These are phyloP conservation scores for Geophilus truncorum DNA, from an alignment of 2,888 invertebrate genomes.

Conservation along the genomic window DNA sequence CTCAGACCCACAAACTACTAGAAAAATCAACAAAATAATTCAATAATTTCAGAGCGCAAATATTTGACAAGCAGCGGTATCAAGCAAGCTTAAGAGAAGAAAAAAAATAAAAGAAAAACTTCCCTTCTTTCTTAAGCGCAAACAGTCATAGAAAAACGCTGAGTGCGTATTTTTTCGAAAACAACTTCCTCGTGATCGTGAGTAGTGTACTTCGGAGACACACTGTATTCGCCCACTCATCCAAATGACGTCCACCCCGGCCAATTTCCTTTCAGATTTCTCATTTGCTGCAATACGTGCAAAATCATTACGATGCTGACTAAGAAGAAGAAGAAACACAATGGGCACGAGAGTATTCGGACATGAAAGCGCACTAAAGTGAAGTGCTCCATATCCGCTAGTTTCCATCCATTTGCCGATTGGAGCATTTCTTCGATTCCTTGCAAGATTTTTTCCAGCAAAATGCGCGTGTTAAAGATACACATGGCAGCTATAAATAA, in stretches of 20 bases:
- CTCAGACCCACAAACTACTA: background rate
- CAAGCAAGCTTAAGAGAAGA: background rate
- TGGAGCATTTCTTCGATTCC: background rate
- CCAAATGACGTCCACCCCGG: conserved; percentile 2
- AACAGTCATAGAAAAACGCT: background rate
- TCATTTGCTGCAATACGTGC: background rate
- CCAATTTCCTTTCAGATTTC: background rate
- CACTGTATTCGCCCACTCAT: background rate
- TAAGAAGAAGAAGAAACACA: background rate
- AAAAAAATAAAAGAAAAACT: background rate
- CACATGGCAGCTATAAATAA: conserved; percentile 1
- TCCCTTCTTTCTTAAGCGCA: background rate
- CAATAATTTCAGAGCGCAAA: background rate
- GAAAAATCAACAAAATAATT: background rate
- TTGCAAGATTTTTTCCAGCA: background rate
- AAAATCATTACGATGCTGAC: background rate
- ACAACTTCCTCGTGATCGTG: background rate
- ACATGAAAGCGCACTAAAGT: conserved; percentile 4
- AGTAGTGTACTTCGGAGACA: background rate
- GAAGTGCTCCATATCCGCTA: background rate
- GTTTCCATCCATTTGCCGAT: background rate
- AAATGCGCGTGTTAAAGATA: background rate
- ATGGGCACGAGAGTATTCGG: background rate
- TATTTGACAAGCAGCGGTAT: background rate
- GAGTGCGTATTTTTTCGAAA: background rate